Evolutionary conservation across 1,140 invertebrate genomes (phyloP).

Genomic region (Littorina saxatilis): DNA sequence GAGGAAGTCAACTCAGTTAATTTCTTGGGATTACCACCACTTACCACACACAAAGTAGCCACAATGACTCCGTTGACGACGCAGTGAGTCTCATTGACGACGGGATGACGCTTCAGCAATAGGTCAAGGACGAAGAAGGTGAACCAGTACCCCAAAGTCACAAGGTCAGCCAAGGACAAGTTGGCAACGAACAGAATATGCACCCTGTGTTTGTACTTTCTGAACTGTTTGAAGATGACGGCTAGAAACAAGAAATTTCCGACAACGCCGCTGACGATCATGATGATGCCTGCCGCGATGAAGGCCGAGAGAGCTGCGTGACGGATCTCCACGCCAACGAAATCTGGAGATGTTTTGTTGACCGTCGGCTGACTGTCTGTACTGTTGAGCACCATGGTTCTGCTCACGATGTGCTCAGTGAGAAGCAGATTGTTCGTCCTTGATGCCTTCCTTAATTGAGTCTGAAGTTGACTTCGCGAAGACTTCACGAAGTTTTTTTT

Average conservation of each 20-base stretch:
- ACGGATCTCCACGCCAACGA: neutral
- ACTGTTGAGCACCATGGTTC: too few relatives aligned
- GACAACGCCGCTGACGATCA: neutral
- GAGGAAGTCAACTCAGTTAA: too few relatives aligned
- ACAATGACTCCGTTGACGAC: neutral
- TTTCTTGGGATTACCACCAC: too few relatives aligned
- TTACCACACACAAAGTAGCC: neutral
- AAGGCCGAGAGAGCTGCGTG: neutral
- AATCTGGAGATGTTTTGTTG: too few relatives aligned
- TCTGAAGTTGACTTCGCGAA: too few relatives aligned
- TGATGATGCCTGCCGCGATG: neutral
- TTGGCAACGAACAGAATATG: slow-evolving; percentile 27
- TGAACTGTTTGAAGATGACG: neutral
- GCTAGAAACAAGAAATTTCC: neutral
- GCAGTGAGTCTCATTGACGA: slow-evolving; percentile 7
- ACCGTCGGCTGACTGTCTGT: too few relatives aligned
- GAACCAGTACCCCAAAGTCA: slow-evolving; percentile 21
- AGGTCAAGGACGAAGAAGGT: slow-evolving; percentile 33
- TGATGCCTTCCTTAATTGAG: too few relatives aligned
- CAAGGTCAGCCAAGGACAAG: slow-evolving; percentile 8
- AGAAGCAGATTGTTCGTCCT: too few relatives aligned
- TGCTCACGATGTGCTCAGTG: too few relatives aligned
- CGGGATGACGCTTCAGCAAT: neutral
- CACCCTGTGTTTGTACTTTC: neutral
- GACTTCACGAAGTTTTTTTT: too few relatives aligned